Percentiles rank a stretch among this genome's conserved stretches.
phyloP scores from a whole-genome alignment of 2,797 vertebrate genomes.

The Scolopax bukidnonensis region DNA sequence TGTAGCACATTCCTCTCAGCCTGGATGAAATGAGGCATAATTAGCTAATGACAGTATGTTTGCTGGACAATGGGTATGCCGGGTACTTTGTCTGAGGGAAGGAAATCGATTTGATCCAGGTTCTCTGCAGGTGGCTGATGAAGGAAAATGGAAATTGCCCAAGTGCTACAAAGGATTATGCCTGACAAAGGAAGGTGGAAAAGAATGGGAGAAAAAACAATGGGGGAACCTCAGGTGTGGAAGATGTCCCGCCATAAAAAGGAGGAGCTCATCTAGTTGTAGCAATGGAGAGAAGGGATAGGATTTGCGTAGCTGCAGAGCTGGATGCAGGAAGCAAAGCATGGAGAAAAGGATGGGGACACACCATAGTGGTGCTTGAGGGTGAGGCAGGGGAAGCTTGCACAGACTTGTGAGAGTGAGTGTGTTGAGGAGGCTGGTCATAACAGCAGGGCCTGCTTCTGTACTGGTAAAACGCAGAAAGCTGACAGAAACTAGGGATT shows the following conservation, averaged over 20 bases:
- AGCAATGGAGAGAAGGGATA: neutral
- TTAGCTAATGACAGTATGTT: neutral
- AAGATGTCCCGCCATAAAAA: neutral
- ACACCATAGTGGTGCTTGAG: neutral
- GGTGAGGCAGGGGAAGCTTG: neutral
- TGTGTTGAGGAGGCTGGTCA: neutral
- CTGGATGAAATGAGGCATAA: neutral
- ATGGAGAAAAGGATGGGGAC: neutral
- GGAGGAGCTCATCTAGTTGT: neutral
- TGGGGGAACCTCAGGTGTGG: neutral
- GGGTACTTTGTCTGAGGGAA: neutral
- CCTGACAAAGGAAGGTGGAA: neutral
- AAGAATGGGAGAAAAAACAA: slow-evolving; percentile 36
- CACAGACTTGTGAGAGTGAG: neutral
- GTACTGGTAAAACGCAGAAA: neutral
- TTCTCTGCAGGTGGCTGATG: slow-evolving; percentile 7
- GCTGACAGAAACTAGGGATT: neutral
- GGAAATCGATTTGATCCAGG: neutral
- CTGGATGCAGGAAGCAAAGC: neutral
- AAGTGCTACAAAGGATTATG: neutral
- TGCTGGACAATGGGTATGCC: neutral
- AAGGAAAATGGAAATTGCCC: slow-evolving; percentile 34
- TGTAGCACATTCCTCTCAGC: neutral
- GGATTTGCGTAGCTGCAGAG: neutral
- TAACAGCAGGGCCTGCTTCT: neutral